Conservation (phyloP, 2,797 vertebrate species). For the Channallabes apus region DNA sequence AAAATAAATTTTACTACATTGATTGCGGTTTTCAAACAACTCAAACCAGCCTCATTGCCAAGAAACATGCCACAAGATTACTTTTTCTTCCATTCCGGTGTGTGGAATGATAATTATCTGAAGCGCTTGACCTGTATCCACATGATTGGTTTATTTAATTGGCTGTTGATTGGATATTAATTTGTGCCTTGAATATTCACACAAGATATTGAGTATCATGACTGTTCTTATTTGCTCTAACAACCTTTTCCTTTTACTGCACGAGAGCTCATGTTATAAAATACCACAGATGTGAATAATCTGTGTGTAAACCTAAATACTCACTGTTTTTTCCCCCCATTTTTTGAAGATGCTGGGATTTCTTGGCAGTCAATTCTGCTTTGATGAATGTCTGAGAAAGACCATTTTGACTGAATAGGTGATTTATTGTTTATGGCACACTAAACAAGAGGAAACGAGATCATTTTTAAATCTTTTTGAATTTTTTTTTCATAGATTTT, state of each 20-base stretch:
- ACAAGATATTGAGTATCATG: background rate
- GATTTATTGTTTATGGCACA: slow-evolving; percentile 5
- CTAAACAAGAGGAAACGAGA: slow-evolving; percentile 22
- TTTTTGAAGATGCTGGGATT: background rate
- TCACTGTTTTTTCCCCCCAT: background rate
- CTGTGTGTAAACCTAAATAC: background rate
- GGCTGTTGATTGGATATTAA: background rate
- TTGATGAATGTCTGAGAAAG: background rate
- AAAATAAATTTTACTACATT: too few species aligned
- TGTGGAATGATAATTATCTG: background rate
- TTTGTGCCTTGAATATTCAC: background rate
- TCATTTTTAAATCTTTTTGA: too few species aligned
- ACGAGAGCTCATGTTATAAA: background rate
- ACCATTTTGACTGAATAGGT: slow-evolving; percentile 5
- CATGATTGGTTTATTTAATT: background rate
- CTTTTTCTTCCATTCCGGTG: background rate
- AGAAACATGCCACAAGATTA: background rate
- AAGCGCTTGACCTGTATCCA: background rate
- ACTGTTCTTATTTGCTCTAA: background rate
- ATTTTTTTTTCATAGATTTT: too few species aligned
- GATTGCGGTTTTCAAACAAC: background rate
- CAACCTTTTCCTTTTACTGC: background rate
- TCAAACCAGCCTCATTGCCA: background rate
- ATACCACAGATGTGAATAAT: background rate
- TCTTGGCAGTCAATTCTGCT: background rate